phyloP scores from a whole-genome alignment of 2,113 vertebrate species.

The Recurvirostra avosetta region DNA sequence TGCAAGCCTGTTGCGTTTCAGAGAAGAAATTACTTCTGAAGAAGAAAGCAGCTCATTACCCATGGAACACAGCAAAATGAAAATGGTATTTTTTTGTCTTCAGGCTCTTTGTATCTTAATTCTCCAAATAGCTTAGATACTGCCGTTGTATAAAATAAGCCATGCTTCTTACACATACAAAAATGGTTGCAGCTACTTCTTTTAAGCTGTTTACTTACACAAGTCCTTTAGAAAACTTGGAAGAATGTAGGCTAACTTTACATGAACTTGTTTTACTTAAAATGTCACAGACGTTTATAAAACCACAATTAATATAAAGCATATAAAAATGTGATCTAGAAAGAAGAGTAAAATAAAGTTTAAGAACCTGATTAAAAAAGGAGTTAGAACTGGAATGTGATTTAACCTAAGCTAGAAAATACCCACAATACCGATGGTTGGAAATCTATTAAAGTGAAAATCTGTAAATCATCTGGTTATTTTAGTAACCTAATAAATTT shows the following conservation, averaged over 20 bases:
- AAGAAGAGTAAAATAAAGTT: background rate
- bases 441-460: background rate
- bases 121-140: background rate
- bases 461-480: background rate
- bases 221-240: background rate
- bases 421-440: background rate
- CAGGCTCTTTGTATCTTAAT: background rate
- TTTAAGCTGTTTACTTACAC: background rate
- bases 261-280: background rate
- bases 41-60: background rate
- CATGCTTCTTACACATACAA: background rate
- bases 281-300: background rate
- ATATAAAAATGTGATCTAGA: background rate
- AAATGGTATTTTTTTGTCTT: background rate
- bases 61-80: background rate
- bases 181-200: background rate
- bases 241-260: background rate
- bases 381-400: background rate
- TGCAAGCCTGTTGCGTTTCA: background rate
- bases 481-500: background rate
- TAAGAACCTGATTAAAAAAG: background rate
- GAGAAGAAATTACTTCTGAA: background rate
- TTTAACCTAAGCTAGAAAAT: background rate
- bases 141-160: background rate
- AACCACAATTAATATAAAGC: background rate